Percentiles rank a stretch among this genome's conserved stretches.
phyloP scores from a whole-genome alignment of 2,113 vertebrate genomes.

The Phalacrocorax aristotelis region DNA sequence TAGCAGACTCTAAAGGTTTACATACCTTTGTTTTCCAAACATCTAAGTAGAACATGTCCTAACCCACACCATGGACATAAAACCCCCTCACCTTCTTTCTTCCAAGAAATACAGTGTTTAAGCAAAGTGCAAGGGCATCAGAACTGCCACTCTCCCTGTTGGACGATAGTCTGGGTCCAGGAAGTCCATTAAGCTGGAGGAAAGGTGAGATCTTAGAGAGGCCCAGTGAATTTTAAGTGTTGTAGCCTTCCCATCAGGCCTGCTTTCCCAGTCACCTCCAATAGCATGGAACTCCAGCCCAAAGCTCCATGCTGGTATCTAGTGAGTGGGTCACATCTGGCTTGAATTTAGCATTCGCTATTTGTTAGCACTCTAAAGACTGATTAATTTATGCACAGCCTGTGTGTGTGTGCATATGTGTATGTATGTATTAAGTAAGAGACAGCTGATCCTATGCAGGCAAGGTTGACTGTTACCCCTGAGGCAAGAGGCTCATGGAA shows the following conservation, averaged over 20 bases:
- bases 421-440: neutral
- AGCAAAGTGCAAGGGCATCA: neutral
- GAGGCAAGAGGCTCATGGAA: conserved; percentile 35
- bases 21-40: neutral
- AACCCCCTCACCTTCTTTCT: neutral
- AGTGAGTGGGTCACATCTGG: conserved; percentile 1
- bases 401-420: neutral
- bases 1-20: neutral
- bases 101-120: neutral
- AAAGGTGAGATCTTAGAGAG: neutral
- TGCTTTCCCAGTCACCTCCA: neutral
- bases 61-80: neutral
- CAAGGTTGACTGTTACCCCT: conserved; percentile 36
- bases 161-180: neutral
- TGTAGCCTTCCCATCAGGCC: neutral
- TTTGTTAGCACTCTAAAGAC: neutral
- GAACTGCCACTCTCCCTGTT: neutral
- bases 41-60: neutral
- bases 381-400: conserved; percentile 1
- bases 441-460: conserved; percentile 17
- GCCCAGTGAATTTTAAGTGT: neutral
- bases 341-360: conserved; percentile 30
- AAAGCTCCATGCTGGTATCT: neutral
- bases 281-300: neutral
- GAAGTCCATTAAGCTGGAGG: neutral